phyloP scores from a whole-genome alignment of 2,113 vertebrate species.

The Rhinopithecus roxellana region DNA sequence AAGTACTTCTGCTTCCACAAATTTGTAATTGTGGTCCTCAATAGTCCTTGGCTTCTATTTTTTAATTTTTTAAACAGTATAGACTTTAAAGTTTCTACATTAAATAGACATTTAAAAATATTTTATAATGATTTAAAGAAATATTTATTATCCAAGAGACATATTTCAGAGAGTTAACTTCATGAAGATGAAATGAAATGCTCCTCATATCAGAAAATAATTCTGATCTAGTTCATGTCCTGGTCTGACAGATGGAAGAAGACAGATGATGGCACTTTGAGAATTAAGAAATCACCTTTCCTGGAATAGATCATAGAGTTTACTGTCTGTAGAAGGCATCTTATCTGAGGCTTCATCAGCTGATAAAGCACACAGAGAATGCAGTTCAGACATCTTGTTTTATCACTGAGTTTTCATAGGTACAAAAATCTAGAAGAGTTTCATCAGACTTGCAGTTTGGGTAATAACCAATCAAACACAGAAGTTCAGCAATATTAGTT shows the following conservation, averaged over 20 bases:
- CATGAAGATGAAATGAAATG: constrained; percentile 48
- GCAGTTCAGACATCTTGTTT: constrained; percentile 38
- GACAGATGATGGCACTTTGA: constrained; percentile 56
- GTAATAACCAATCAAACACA: constrained; percentile 70
- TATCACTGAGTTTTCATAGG: constrained; percentile 74
- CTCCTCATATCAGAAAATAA: constrained; percentile 52
- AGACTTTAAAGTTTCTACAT: not conserved
- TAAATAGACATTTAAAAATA: not conserved
- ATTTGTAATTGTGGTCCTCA: not conserved
- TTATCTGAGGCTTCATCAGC: constrained; percentile 75
- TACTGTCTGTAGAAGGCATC: constrained; percentile 68
- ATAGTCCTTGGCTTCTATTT: not conserved
- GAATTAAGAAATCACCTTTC: constrained; percentile 77
- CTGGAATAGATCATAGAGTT: constrained; percentile 68
- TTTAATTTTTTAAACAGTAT: not conserved
- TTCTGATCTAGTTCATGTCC: constrained; percentile 51
- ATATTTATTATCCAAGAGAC: not conserved
- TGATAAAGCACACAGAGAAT: constrained; percentile 73
- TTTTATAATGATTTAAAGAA: not conserved
- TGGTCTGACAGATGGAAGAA: constrained; percentile 64
- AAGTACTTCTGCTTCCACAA: not conserved
- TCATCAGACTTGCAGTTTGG: constrained; percentile 43
- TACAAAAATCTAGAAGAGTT: constrained; percentile 69
- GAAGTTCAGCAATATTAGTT: constrained; percentile 58
- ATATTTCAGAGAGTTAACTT: constrained; percentile 47